Evolutionary conservation across 2,797 vertebrate genomes (phyloP).

Genomic region (Arctocebus calabarensis): DNA sequence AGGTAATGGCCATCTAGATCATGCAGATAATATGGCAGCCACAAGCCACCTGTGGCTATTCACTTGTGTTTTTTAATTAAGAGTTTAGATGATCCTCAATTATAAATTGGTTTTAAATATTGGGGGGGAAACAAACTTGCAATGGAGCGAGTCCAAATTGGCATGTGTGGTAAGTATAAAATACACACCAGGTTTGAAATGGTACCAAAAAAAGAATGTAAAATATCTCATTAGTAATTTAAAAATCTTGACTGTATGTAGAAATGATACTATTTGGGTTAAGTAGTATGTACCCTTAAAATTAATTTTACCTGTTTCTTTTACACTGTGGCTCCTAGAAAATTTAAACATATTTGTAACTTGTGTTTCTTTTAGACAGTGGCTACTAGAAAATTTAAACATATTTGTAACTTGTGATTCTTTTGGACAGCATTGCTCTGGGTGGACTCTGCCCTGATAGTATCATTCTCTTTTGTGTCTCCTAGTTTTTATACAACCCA

Average conservation of each 20-base stretch:
- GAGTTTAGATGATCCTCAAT: background rate
- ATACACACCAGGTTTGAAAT: slow-evolving; percentile 6
- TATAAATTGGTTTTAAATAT: background rate
- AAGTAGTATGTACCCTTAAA: background rate
- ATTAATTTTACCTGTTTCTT: background rate
- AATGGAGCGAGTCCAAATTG: background rate
- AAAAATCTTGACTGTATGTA: background rate
- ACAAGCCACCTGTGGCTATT: background rate
- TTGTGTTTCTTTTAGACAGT: background rate
- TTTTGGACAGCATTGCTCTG: background rate
- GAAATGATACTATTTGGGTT: slow-evolving; percentile 33
- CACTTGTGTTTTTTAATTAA: background rate
- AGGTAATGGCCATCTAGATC: background rate
- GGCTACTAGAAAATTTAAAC: background rate
- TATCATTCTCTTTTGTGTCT: background rate
- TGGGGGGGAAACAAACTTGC: background rate
- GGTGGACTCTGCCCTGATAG: background rate
- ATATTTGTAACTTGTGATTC: background rate
- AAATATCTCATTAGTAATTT: slow-evolving; percentile 27
- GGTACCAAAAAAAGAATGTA: background rate
- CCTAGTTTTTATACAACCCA: background rate
- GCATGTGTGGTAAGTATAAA: background rate
- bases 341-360: background rate
- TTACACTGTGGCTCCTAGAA: background rate
- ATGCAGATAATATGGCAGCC: background rate